Conservation (phyloP, 2,113 vertebrate species). For the Todiramphus saurophagus region DNA sequence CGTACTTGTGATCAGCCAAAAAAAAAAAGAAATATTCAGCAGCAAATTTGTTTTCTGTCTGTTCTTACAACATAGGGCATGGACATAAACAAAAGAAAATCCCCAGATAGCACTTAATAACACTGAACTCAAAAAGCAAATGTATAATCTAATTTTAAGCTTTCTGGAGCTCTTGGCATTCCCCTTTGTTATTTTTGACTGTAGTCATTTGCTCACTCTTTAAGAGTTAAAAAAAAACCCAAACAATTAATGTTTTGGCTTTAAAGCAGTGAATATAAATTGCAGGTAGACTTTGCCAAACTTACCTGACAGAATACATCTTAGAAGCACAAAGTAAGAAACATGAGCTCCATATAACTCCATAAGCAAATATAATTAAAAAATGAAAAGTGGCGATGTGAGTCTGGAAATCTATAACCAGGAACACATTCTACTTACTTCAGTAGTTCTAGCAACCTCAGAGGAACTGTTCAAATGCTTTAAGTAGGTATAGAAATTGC, state of each 20-base stretch:
- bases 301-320: not conserved
- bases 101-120: not conserved
- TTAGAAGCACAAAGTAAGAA: not conserved
- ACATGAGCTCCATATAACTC: not conserved
- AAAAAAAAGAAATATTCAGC: not conserved
- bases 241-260: not conserved
- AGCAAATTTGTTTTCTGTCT: not conserved
- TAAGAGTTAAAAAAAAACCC: not conserved
- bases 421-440: not conserved
- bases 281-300: not conserved
- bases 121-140: not conserved
- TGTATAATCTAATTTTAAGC: not conserved
- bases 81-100: not conserved
- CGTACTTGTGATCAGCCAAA: not conserved
- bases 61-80: not conserved
- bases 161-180: not conserved
- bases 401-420: not conserved
- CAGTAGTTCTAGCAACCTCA: not conserved
- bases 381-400: not conserved
- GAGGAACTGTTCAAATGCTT: not conserved
- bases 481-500: not conserved
- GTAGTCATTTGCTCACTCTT: not conserved
- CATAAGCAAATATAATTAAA: not conserved
- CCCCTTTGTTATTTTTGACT: not conserved
- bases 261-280: not conserved